Percentiles rank a stretch among this genome's conserved stretches.
Conservation (phyloP, 2,797 vertebrate species). For the Pipistrellus pipistrellus region DNA sequence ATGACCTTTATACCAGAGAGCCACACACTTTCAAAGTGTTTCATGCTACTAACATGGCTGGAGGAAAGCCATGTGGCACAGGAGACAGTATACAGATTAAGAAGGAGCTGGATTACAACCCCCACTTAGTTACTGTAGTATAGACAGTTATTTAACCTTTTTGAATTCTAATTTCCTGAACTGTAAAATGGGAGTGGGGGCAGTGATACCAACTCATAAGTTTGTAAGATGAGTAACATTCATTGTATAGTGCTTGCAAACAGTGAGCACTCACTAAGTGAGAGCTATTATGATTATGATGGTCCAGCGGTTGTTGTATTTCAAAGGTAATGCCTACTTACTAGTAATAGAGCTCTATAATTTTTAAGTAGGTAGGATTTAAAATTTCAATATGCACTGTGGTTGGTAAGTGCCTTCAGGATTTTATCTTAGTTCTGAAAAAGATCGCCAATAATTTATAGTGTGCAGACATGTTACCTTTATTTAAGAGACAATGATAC, state of each 20-base stretch:
- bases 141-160: slow-evolving; percentile 66
- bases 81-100: background rate
- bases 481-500: background rate
- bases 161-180: slow-evolving; percentile 73
- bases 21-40: background rate
- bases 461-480: background rate
- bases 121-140: background rate
- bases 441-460: background rate
- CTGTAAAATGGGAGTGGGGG: slow-evolving; percentile 40
- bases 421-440: slow-evolving; percentile 44
- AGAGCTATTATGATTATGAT: background rate
- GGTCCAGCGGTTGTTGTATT: background rate
- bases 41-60: accelerated
- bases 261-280: background rate
- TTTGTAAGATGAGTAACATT: background rate
- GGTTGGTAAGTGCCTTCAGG: background rate
- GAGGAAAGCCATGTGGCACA: background rate
- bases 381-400: background rate
- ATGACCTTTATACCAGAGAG: background rate
- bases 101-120: accelerated
- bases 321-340: background rate
- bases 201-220: background rate
- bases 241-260: background rate
- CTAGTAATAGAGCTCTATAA: background rate
- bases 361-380: background rate